Base-by-base conservation (phyloP, 2,797 vertebrate species). In the Lycodopsis pacificus region DNA sequence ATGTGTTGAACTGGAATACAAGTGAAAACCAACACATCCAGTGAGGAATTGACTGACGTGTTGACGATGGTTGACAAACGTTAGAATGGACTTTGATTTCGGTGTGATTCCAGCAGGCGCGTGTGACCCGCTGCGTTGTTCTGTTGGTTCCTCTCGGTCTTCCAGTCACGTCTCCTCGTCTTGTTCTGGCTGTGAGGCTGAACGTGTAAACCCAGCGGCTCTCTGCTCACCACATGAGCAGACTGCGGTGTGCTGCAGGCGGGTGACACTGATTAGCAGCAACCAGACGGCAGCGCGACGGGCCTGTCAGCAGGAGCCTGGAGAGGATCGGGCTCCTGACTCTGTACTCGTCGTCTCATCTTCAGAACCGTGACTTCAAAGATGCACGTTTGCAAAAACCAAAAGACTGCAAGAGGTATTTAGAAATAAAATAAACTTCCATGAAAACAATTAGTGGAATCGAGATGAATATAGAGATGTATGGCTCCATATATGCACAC, bases 261-360 rank as follows among this genome's bases (percentile, higher is more conserved):
- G 54, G 65, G 11, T 85, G 82, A 74, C 85, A 81, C 81, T 79
- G 81, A 88, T 90, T 82, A 86, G 73, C 65, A 58, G 70, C 49
- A 64, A 12, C 59, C 87, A 86, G 79, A 71, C 34, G 15, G 65
- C 74, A 63, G 62, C 25, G 2, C 65, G 25, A 5, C 56, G 12
- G 69, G 69, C 81, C 74, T 73, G 49, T 15, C 78, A 44, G 48
- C 58, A 13, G 49, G 5, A 5, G 8, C 51, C 13, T 20, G 44
- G 7, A 46, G 63, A 40, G 17, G 30, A 7, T 34, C 27, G 27
- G 27, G 27, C 3, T 27, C 27, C 27, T 27, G 3, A 27, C 27
- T 27, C 27, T 27, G 27, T 27, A 4, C 27, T 27, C 0, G 27
- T 27, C 32, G 32, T 15, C 25, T 68, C 22, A 68, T 71, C n/a